phyloP scores from a whole-genome alignment of 2,797 vertebrate genomes.

The Chiroxiphia lanceolata region DNA sequence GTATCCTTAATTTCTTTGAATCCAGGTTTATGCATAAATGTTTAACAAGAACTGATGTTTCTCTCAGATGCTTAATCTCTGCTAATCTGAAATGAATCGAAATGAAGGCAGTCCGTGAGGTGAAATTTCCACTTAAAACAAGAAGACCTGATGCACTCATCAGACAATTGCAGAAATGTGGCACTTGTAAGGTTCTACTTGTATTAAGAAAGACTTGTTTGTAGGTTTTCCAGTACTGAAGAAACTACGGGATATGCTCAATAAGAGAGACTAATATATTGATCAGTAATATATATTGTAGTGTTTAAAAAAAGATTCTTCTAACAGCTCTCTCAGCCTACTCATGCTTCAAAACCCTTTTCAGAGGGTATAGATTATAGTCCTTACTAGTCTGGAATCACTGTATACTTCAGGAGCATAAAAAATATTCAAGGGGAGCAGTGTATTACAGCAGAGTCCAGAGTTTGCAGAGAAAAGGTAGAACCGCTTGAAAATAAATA shows the following conservation, averaged over 20 bases:
- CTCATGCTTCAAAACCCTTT: not conserved
- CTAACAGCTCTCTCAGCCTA: not conserved
- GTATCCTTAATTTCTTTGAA: not conserved
- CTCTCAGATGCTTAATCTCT: not conserved
- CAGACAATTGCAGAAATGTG: not conserved
- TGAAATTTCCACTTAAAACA: not conserved
- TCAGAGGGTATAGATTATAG: not conserved
- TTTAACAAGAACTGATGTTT: not conserved
- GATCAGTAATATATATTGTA: not conserved
- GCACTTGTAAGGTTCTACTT: not conserved
- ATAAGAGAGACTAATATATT: not conserved
- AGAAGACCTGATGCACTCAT: not conserved
- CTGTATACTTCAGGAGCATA: not conserved
- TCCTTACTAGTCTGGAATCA: not conserved
- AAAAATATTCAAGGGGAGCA: not conserved
- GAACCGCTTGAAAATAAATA: not conserved
- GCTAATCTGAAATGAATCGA: not conserved
- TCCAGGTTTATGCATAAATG: not conserved
- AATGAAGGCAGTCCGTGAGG: not conserved
- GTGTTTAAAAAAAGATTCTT: not conserved
- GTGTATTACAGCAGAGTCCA: not conserved
- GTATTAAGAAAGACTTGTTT: not conserved
- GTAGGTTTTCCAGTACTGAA: not conserved
- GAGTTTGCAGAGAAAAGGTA: not conserved
- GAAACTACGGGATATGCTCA: not conserved